Percentiles rank a stretch among this genome's conserved stretches.
Evolutionary conservation across 2,888 invertebrate species (phyloP).

Genomic region (Cylloceria caligata): DNA sequence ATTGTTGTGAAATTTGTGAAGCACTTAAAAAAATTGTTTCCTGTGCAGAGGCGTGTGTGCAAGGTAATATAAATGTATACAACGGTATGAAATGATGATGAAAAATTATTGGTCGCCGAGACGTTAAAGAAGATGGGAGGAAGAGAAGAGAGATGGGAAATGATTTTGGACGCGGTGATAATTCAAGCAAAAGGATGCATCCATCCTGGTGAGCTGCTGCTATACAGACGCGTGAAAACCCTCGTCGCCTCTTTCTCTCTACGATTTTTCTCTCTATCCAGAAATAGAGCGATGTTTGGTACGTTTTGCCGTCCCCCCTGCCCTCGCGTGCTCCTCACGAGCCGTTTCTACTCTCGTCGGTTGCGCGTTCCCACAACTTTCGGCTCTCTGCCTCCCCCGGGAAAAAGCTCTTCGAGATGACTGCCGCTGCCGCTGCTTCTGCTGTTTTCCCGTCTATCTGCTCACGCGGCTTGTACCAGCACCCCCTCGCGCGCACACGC

Average conservation of each 20-base stretch:
- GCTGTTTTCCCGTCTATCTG: constrained; percentile 56
- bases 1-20: not conserved
- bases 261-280: constrained; percentile 47
- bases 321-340: not conserved
- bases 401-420: constrained; percentile 76
- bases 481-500: constrained; percentile 42
- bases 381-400: constrained; percentile 72
- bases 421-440: constrained; percentile 72
- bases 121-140: constrained; percentile 51
- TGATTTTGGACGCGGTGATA: constrained; percentile 75
- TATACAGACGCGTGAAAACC: constrained; percentile 26
- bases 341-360: constrained; percentile 44
- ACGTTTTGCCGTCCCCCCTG: constrained; percentile 54
- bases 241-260: constrained; percentile 37
- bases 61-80: constrained; percentile 26
- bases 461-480: constrained; percentile 27
- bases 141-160: constrained; percentile 62
- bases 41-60: not conserved
- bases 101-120: constrained; percentile 21
- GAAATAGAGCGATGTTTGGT: constrained; percentile 67
- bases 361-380: constrained; percentile 65
- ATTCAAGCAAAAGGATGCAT: constrained; percentile 83
- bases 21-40: not conserved
- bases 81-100: constrained; percentile 23
- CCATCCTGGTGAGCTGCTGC: constrained; percentile 72